These are phyloP conservation scores for Podilymbus podiceps DNA, from an alignment of 2,113 vertebrate species.

Conservation along the genomic window DNA sequence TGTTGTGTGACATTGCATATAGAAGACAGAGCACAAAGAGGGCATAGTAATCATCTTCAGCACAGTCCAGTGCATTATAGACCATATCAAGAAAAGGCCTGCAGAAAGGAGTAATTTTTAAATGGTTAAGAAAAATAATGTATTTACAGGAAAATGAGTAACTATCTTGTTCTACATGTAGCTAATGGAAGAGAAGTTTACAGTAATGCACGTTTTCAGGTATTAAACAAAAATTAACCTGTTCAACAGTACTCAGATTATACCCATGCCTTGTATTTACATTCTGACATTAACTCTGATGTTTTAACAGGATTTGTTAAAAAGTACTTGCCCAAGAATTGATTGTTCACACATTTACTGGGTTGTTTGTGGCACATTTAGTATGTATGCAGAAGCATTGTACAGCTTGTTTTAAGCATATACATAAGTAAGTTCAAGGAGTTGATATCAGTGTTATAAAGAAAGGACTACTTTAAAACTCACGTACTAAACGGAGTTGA, in stretches of 20 bases:
- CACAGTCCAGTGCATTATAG: conserved; percentile 89
- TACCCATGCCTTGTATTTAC: background rate
- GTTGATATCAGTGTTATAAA: background rate
- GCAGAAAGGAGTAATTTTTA: background rate
- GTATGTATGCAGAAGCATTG: background rate
- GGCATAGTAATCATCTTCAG: conserved; percentile 89
- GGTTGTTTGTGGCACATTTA: background rate
- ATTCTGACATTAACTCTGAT: background rate
- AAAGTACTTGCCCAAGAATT: background rate
- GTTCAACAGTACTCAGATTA: background rate
- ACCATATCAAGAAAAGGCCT: conserved; percentile 98
- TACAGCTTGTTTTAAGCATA: background rate
- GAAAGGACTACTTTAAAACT: background rate
- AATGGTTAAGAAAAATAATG: background rate
- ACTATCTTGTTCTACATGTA: background rate
- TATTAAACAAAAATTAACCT: background rate
- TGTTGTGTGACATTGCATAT: conserved; percentile 95
- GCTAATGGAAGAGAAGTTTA: background rate
- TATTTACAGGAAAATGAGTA: background rate
- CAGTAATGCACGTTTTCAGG: background rate
- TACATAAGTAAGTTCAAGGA: background rate
- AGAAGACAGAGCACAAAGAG: conserved; percentile 98
- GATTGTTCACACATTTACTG: background rate
- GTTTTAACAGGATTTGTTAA: background rate
- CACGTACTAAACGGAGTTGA: background rate